A percentile compares a stretch with the other conserved stretches of the same genome.
Evolutionary conservation across 2,113 vertebrate species (phyloP).

Genomic region (Marmota monax): DNA sequence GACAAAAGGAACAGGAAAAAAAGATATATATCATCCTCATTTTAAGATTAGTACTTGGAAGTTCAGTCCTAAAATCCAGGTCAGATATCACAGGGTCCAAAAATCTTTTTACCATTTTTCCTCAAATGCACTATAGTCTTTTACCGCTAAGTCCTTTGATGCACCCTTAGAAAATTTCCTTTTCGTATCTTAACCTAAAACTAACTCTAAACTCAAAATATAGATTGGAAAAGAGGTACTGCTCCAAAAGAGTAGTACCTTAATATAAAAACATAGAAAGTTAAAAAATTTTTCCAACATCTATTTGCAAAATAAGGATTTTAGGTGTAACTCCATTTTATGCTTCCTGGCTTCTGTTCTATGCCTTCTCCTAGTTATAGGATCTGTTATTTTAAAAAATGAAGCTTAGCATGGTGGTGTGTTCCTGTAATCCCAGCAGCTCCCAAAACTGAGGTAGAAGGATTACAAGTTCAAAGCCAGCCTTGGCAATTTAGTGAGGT

Average conservation of each 20-base stretch:
- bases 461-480: no score
- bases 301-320: background rate
- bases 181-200: background rate
- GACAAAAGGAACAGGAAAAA: slow-evolving; percentile 53
- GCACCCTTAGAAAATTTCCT: background rate
- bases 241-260: background rate
- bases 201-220: slow-evolving; percentile 41
- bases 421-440: no score
- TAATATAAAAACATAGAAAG: background rate
- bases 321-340: background rate
- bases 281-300: background rate
- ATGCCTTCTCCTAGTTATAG: background rate
- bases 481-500: no score
- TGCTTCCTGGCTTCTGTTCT: background rate
- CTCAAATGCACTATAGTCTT: background rate
- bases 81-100: background rate
- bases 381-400: background rate
- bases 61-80: slow-evolving; percentile 59
- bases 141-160: background rate
- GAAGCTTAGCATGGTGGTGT: no score
- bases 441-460: no score
- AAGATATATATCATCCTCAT: background rate
- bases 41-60: slow-evolving; percentile 46
- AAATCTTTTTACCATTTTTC: background rate
- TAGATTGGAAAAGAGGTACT: background rate